These are phyloP conservation scores for Hormiphora californensis DNA, from an alignment of 37 sponge, comb jelly and placozoan species.

Conservation along the genomic window DNA sequence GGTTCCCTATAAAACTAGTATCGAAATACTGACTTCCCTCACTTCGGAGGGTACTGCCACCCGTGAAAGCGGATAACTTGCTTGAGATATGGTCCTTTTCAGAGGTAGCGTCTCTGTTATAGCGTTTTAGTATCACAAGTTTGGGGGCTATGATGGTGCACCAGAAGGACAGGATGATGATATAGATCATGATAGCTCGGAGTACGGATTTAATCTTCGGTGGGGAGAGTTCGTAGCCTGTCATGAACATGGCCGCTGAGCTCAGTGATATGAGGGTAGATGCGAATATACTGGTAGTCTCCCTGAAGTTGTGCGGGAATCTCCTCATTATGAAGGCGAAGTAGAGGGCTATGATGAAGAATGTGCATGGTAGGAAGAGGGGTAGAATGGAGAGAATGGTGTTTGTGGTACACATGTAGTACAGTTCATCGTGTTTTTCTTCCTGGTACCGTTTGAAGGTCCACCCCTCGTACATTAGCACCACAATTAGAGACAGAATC, in stretches of 20 bases:
- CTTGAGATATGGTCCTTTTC: no score
- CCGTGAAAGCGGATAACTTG: no score
- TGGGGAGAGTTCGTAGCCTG: constrained; percentile 36
- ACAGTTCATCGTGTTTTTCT: background rate
- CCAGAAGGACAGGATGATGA: background rate
- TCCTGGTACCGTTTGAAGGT: background rate
- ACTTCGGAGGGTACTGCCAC: no score
- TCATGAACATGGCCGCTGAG: constrained; percentile 19
- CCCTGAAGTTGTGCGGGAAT: constrained; percentile 47
- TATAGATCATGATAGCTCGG: constrained; percentile 49
- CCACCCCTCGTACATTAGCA: background rate
- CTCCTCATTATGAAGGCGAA: constrained; percentile 33
- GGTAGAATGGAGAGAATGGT: background rate
- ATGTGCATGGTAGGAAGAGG: background rate
- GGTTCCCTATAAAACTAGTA: no score
- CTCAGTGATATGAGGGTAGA: constrained; percentile 30
- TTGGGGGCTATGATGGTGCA: constrained; percentile 15
- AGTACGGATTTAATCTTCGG: constrained; percentile 24
- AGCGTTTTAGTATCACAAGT: background rate
- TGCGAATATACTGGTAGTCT: constrained; percentile 35
- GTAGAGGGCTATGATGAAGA: constrained; percentile 17
- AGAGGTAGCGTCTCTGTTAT: background rate
- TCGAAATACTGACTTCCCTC: no score
- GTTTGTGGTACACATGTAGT: background rate
- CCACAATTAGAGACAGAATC: background rate